Evolutionary conservation across 2,888 invertebrate species (phyloP).

Genomic region (Euclidia mi): DNA sequence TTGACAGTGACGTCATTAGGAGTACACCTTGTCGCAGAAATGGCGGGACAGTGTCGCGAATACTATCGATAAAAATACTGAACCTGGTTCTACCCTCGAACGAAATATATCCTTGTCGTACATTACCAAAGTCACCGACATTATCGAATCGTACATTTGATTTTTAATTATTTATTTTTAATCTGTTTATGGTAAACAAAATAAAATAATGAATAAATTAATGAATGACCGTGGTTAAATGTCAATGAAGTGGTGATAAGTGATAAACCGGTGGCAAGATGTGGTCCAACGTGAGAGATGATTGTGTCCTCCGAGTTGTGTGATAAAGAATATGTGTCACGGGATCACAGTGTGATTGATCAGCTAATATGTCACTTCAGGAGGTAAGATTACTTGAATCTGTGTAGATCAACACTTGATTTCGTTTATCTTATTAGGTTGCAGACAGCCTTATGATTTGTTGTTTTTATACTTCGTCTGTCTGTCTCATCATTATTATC

Average conservation of each 20-base stretch:
- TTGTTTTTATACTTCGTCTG: too few relatives aligned
- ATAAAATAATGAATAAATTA: conserved; percentile 36
- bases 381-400: conserved; percentile 74
- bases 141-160: conserved; percentile 17
- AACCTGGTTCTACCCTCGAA: conserved; percentile 26
- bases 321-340: conserved; percentile 79
- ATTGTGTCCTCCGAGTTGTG: conserved; percentile 54
- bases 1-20: conserved; percentile 30
- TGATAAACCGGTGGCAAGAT: conserved; percentile 46
- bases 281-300: conserved; percentile 60
- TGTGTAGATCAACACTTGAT: conserved; percentile 8
- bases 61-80: neutral
- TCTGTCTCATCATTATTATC: too few relatives aligned
- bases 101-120: conserved; percentile 20
- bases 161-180: conserved; percentile 35
- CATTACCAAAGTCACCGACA: conserved; percentile 24
- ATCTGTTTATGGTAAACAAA: conserved; percentile 34
- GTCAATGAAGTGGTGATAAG: conserved; percentile 27
- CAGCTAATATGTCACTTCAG: conserved; percentile 79
- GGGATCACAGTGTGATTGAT: conserved; percentile 68
- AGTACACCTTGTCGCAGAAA: conserved; percentile 29
- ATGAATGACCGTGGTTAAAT: conserved; percentile 24
- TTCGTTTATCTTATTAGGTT: neutral
- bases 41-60: conserved; percentile 27
- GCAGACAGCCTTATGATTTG: too few relatives aligned